Evolutionary conservation across 2,888 invertebrate genomes (phyloP), one percentile per base, ranked within the genome.

Genomic region (Sphaerophoria rueppellii): DNA sequence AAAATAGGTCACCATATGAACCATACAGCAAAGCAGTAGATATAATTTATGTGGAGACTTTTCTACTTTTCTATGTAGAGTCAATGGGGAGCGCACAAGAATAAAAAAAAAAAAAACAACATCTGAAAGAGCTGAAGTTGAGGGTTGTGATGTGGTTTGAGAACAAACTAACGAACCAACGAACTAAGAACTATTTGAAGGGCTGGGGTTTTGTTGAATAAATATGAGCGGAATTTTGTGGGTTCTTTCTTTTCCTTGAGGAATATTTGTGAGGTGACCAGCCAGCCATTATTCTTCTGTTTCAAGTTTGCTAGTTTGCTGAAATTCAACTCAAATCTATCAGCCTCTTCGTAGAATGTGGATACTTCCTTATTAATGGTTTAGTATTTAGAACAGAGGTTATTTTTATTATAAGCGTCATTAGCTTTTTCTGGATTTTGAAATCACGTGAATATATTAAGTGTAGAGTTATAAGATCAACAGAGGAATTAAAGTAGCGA

Each of bases 1-100:
- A 78, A 43, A 73, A 67, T 79, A 60, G 78, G 78, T 73, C 78
- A 79, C 58, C 58, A 24, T 3, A 9, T 9, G n/a, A 48, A 48
- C 48, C 40, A 14, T 60, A 32, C 32, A 4, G 9, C 32, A 37
- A 11, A 24, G 24, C n/a, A 48, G 24, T 24, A 2, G 24, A 24
- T 24, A 43, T 60, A 40, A 58, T 60, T 43, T 60, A 60, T 60
- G 60, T 60, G 60, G 60, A 60, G 60, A 60, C 40, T 60, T 60
- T 40, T 58, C 14, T 14, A 4, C 12, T 14, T n/a, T 4, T 58
- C 16, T 52, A 40, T 40, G 58, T 40, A 24, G 40, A 43, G 43
- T 24, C 24, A 32, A 60, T 43, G 34, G 0, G 16, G 24, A 65
- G 50, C 48, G 24, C 24, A 24, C n/a, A n/a, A n/a, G n/a, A n/a